These are phyloP conservation scores for Tokudaia tokunoshimensis DNA, from an alignment of 2,797 vertebrate genomes.

Conservation along the genomic window DNA sequence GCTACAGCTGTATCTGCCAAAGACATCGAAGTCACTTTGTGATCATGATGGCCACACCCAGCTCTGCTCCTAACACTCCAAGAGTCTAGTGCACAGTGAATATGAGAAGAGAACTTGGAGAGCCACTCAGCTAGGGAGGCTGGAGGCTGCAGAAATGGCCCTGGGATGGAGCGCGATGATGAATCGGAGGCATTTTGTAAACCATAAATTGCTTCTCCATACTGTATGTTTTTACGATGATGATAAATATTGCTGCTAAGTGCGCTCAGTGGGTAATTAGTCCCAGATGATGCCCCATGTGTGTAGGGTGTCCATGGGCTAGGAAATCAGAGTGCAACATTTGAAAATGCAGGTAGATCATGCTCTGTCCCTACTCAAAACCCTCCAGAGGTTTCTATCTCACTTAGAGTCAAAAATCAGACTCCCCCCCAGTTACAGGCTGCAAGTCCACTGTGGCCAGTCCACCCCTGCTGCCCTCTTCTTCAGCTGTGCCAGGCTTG, in stretches of 20 bases:
- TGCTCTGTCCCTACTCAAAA: background rate
- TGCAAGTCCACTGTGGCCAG: background rate
- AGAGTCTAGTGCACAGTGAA: background rate
- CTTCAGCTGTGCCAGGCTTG: background rate
- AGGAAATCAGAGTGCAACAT: slow-evolving; percentile 39
- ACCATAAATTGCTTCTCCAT: slow-evolving; percentile 41
- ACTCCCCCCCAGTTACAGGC: too few species aligned
- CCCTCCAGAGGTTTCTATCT: background rate
- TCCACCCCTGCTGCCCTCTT: background rate
- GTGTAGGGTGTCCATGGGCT: background rate
- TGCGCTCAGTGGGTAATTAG: slow-evolving; percentile 67
- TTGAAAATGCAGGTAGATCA: slow-evolving; percentile 45
- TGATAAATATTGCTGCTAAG: slow-evolving; percentile 74
- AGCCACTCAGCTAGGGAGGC: background rate
- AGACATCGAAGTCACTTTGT: background rate
- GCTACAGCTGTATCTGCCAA: slow-evolving; percentile 2
- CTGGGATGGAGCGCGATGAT: slow-evolving; percentile 1
- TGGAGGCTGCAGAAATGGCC: background rate
- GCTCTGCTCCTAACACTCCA: background rate
- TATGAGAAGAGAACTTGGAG: background rate
- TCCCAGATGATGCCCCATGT: slow-evolving; percentile 61
- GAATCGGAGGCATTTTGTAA: slow-evolving; percentile 19
- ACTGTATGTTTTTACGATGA: slow-evolving; percentile 66
- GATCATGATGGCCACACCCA: background rate
- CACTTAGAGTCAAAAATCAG: background rate